Conservation (phyloP, 1,140 invertebrate genomes). For the Ooceraea biroi region DNA sequence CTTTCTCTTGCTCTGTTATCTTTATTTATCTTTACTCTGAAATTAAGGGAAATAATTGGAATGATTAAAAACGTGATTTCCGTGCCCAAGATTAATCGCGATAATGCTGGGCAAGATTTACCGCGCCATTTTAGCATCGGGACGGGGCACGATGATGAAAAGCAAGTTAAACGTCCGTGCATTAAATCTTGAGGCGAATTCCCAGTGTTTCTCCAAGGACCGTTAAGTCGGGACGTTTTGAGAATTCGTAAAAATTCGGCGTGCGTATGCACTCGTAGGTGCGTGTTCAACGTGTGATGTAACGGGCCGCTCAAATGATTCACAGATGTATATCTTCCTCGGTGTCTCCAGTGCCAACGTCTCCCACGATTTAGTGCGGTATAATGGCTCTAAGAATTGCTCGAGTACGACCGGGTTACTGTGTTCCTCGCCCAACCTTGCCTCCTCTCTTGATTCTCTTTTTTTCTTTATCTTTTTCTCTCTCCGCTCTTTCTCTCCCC, state of each 20-base stretch:
- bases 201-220: not conserved
- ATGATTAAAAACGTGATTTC: conserved; percentile 29
- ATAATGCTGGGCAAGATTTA: conserved; percentile 18
- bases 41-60: conserved; percentile 8
- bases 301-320: conserved; percentile 21
- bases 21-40: not conserved
- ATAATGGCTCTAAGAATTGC: conserved; percentile 57
- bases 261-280: not conserved
- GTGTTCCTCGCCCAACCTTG: conserved; percentile 37
- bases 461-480: conserved; percentile 32
- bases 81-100: conserved; percentile 28
- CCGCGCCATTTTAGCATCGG: conserved; percentile 35
- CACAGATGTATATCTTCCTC: conserved; percentile 47
- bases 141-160: conserved; percentile 18
- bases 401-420: conserved; percentile 51
- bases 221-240: conserved; percentile 29
- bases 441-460: conserved; percentile 8
- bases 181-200: conserved; percentile 44
- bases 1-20: not conserved
- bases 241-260: conserved; percentile 45
- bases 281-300: conserved; percentile 8
- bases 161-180: conserved; percentile 6
- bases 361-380: conserved; percentile 52
- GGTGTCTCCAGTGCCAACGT: conserved; percentile 1
- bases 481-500: conserved; percentile 31